These are phyloP conservation scores for Drosophila subobscura DNA, from an alignment of 1,140 invertebrate species.

Conservation along the genomic window DNA sequence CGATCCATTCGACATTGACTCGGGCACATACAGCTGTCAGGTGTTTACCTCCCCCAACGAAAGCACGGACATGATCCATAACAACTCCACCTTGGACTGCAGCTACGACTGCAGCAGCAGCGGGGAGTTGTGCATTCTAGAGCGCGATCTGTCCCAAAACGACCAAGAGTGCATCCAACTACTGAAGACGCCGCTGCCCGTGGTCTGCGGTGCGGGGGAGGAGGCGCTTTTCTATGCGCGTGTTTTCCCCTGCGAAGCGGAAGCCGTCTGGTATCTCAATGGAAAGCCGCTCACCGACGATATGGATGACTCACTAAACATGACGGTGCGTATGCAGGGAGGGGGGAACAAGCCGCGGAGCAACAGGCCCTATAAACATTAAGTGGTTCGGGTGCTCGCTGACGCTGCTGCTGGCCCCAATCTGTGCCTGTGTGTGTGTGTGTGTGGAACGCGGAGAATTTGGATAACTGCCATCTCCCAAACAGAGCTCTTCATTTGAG, in stretches of 20 bases:
- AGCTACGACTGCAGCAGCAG: constrained; percentile 67
- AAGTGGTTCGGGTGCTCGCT: constrained; percentile 1
- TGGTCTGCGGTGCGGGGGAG: constrained; percentile 55
- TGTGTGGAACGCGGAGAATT: constrained; percentile 1
- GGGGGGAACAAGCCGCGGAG: neutral
- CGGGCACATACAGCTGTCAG: constrained; percentile 89
- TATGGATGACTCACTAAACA: constrained; percentile 71
- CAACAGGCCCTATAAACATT: too few species aligned
- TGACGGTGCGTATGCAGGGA: constrained; percentile 71
- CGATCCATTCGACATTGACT: constrained; percentile 88
- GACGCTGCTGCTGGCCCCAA: constrained; percentile 25
- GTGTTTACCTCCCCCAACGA: constrained; percentile 80
- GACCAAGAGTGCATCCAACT: constrained; percentile 61
- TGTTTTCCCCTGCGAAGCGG: constrained; percentile 72
- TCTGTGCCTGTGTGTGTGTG: neutral
- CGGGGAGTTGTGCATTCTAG: constrained; percentile 74
- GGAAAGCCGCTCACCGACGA: constrained; percentile 53
- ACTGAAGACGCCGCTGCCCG: constrained; percentile 70
- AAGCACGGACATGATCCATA: constrained; percentile 24
- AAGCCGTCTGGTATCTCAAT: constrained; percentile 76
- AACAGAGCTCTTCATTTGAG: constrained; percentile 34
- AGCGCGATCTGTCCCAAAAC: constrained; percentile 47
- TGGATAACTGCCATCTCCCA: constrained; percentile 1
- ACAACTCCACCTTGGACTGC: constrained; percentile 4
- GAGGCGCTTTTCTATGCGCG: constrained; percentile 78